Base-by-base conservation (phyloP, 2,888 invertebrate genomes). In the Diadegma fenestrale region DNA sequence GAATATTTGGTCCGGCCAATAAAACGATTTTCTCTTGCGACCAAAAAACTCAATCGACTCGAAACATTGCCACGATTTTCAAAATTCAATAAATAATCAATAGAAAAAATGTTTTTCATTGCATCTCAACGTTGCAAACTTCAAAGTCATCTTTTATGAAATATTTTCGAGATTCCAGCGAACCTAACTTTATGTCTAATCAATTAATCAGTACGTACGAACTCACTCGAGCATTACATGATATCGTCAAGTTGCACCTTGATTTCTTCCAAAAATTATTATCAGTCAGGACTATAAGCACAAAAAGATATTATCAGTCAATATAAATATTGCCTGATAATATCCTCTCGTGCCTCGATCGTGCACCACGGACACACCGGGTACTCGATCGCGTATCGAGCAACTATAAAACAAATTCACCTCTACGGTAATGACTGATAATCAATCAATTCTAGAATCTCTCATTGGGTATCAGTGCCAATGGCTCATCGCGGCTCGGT, bases 241-340 rank as follows among this genome's bases (percentile, higher is more conserved):
- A 14, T 14, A 58, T 12, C 58, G 2, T 26, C 2, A 14, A 58
- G 14, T 26, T 58, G 58, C 58, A 58, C 14, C 26, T 58, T 58
- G 58, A 58, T 58, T 58, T 58, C 14, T 58, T 58, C 26, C 26
- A 58, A 58, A 58, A 58, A 58, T 14, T 26, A 26, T 58, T 58
- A 58, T 58, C 58, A 26, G 58, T 26, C 12, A 22, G 12, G 58
- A 14, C 6, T 26, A 6, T 14, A 26, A 26, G 58, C 6, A 58
- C 0, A 58, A 22, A 1, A 26, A 14, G 26, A 10, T 26, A 26
- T 58, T 14, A 58, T 26, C 54, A 14, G 58, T 26, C 14, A 26
- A 58, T 58, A 58, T 58, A 58, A 19, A 58, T 14, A 58, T 26
- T 12, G 22, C 3, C 12, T 26, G 54, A 26, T 58, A 12, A 12